phyloP scores from a whole-genome alignment of 2,113 vertebrate species.

The Neodon shergylaensis region DNA sequence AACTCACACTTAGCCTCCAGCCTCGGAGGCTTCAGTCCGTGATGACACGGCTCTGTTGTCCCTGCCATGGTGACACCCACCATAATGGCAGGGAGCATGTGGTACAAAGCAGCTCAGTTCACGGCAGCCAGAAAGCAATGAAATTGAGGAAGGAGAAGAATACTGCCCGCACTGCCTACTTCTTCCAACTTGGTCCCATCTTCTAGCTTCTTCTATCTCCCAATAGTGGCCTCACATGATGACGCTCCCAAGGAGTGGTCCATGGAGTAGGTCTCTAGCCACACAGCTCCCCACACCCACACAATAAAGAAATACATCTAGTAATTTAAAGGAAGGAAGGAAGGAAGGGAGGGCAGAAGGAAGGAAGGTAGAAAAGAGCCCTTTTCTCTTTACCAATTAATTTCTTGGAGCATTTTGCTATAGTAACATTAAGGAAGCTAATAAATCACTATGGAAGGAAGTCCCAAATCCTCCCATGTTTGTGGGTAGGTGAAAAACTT shows the following conservation, averaged over 20 bases:
- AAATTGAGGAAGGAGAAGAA: neutral
- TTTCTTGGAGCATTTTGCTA: neutral
- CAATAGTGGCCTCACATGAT: neutral
- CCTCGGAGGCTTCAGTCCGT: neutral
- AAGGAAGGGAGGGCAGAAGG: too few relatives aligned
- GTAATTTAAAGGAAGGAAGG: neutral
- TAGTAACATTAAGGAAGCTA: neutral
- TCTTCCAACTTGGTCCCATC: neutral
- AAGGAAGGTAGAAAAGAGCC: neutral
- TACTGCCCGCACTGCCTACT: neutral
- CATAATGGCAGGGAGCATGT: neutral
- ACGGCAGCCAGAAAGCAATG: neutral
- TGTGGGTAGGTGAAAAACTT: neutral
- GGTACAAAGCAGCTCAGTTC: neutral
- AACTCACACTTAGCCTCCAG: neutral
- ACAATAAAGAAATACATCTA: neutral
- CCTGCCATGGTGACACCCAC: neutral
- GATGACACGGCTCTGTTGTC: neutral
- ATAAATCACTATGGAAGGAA: neutral
- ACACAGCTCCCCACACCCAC: neutral
- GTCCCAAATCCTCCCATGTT: neutral
- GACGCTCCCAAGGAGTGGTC: too few relatives aligned
- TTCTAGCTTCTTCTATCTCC: neutral
- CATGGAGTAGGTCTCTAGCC: neutral
- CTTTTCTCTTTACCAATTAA: neutral